These are phyloP conservation scores for Enteromius fasciolatus DNA, from an alignment of 2,797 vertebrate genomes.

Conservation along the genomic window DNA sequence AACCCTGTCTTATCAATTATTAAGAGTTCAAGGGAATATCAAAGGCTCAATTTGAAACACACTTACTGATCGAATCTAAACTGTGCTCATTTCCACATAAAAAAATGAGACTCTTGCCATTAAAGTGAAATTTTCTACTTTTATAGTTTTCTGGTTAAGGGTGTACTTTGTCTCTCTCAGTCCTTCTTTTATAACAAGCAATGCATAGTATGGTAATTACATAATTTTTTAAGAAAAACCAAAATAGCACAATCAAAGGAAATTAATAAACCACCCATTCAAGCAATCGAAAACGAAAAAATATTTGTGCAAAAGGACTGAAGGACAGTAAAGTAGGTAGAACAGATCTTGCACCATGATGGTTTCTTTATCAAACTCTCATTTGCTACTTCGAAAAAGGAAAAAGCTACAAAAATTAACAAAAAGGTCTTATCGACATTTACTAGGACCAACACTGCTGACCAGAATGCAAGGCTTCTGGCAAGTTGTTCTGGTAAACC, in stretches of 20 bases:
- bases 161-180: constrained; percentile 51
- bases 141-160: not conserved
- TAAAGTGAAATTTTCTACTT: not conserved
- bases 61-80: not conserved
- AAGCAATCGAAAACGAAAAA: constrained; percentile 62
- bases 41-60: not conserved
- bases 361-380: not conserved
- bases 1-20: not conserved
- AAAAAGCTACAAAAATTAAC: not conserved
- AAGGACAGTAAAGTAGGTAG: not conserved
- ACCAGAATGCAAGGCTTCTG: not conserved
- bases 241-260: constrained; percentile 17
- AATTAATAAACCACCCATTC: constrained; percentile 51
- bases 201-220: constrained; percentile 67
- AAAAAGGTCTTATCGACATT: not conserved
- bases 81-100: not conserved
- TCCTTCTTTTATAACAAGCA: constrained; percentile 44
- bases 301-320: constrained; percentile 59
- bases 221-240: constrained; percentile 57
- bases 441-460: constrained; percentile 1
- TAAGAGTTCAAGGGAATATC: not conserved
- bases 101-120: not conserved
- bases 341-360: constrained; percentile 1
- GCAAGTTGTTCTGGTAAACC: not conserved
- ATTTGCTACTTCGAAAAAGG: not conserved